Evolutionary conservation across 2,888 invertebrate genomes (phyloP).

Genomic region (Venustoraphidia nigricollis): DNA sequence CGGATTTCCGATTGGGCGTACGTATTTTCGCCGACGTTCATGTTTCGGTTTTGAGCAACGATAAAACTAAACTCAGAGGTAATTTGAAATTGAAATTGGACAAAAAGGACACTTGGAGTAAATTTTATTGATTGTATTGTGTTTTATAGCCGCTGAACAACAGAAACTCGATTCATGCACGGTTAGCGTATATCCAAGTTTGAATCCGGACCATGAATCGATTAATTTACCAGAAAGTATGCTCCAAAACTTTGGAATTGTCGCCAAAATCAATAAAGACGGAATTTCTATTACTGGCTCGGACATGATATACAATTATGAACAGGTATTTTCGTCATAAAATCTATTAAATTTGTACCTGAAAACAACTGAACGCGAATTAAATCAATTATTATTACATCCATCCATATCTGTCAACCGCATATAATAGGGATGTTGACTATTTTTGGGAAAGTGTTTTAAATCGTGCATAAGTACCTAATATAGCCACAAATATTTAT

Average conservation of each 20-base stretch:
- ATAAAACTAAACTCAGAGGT: slow-evolving; percentile 12
- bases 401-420: too few relatives aligned
- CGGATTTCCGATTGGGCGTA: slow-evolving; percentile 74
- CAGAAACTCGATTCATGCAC: slow-evolving; percentile 84
- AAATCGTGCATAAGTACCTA: too few relatives aligned
- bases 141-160: slow-evolving; percentile 17
- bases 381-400: too few relatives aligned
- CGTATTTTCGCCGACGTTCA: slow-evolving; percentile 75
- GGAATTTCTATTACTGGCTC: slow-evolving; percentile 70
- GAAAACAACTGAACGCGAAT: too few relatives aligned
- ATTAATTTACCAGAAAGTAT: slow-evolving; percentile 58
- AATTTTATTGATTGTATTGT: not conserved
- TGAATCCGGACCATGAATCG: slow-evolving; percentile 92
- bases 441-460: too few relatives aligned
- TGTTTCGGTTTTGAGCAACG: slow-evolving; percentile 41
- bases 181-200: slow-evolving; percentile 83
- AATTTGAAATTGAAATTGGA: not conserved
- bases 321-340: slow-evolving; percentile 34
- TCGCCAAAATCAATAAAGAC: slow-evolving; percentile 79
- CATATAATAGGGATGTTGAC: too few relatives aligned
- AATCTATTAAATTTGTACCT: not conserved
- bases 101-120: not conserved
- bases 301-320: slow-evolving; percentile 62
- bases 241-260: slow-evolving; percentile 58
- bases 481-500: too few relatives aligned